Evolutionary conservation across 2,888 invertebrate genomes (phyloP).

Genomic region (Drymonia ruficornis): DNA sequence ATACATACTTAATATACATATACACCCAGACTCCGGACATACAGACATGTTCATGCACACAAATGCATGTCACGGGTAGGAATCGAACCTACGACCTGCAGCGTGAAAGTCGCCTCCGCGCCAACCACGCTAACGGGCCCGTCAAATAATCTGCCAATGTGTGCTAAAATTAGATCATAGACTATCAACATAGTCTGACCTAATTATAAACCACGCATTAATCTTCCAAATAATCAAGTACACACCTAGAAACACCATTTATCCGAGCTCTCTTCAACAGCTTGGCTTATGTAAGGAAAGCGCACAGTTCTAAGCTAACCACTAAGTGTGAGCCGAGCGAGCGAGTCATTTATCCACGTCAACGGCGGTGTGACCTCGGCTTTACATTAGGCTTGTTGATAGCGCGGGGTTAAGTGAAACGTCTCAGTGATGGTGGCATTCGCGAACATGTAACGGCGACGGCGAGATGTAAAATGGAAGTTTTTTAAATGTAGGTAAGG

Average conservation of each 20-base stretch:
- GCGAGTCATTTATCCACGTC: constrained; percentile 68
- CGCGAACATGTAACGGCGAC: constrained; percentile 33
- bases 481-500: constrained; percentile 3
- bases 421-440: constrained; percentile 43
- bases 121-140: too few species aligned
- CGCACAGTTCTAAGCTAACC: constrained; percentile 29
- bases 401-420: constrained; percentile 54
- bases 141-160: too few species aligned
- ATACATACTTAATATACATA: too few species aligned
- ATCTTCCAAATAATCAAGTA: background rate
- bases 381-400: constrained; percentile 64
- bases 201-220: background rate
- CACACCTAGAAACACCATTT: constrained; percentile 1
- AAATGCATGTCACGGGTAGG: too few species aligned
- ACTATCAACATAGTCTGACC: background rate
- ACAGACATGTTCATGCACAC: too few species aligned
- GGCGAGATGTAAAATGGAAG: constrained; percentile 1
- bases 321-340: constrained; percentile 39
- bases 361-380: constrained; percentile 54
- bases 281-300: constrained; percentile 23
- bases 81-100: too few species aligned
- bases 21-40: too few species aligned
- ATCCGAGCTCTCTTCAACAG: constrained; percentile 2
- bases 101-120: too few species aligned
- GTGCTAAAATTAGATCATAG: too few species aligned